Conservation (phyloP, 2,113 vertebrate species). For the Sardina pilchardus region DNA sequence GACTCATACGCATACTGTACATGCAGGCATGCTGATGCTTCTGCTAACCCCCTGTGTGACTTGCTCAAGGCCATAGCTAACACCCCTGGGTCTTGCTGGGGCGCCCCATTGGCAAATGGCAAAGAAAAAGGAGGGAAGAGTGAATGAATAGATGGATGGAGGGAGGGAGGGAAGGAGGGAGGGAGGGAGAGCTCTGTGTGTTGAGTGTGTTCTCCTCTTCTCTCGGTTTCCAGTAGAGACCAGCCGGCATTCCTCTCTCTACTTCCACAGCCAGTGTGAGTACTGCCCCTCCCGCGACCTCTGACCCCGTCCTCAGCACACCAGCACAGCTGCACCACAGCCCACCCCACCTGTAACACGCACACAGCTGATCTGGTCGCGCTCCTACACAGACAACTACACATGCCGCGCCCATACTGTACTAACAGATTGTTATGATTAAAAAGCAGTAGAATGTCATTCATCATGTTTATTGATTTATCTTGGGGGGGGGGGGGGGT, state of each 20-base stretch:
- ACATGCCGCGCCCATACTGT: background rate
- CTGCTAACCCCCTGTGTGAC: constrained; percentile 4
- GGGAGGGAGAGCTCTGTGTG: constrained; percentile 32
- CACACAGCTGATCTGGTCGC: constrained; percentile 26
- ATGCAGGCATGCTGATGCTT: background rate
- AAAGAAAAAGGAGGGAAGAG: background rate
- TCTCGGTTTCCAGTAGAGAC: constrained; percentile 49
- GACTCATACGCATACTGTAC: background rate
- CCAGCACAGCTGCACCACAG: background rate
- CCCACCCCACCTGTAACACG: constrained; percentile 41
- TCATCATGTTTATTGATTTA: background rate
- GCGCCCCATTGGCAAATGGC: background rate
- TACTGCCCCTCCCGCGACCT: constrained; percentile 20
- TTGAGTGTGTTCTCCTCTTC: constrained; percentile 49
- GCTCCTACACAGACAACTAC: background rate
- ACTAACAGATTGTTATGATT: background rate
- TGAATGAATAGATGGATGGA: background rate
- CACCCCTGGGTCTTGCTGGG: background rate
- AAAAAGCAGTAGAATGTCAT: background rate
- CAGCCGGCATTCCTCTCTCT: constrained; percentile 42
- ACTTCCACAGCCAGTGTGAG: constrained; percentile 52
- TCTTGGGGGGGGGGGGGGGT: background rate
- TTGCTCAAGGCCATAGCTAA: constrained; percentile 15
- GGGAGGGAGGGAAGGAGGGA: constrained; percentile 26
- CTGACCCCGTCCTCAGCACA: background rate